phyloP scores from a whole-genome alignment of 2,888 invertebrate species.

The Heteropelma amictum region DNA sequence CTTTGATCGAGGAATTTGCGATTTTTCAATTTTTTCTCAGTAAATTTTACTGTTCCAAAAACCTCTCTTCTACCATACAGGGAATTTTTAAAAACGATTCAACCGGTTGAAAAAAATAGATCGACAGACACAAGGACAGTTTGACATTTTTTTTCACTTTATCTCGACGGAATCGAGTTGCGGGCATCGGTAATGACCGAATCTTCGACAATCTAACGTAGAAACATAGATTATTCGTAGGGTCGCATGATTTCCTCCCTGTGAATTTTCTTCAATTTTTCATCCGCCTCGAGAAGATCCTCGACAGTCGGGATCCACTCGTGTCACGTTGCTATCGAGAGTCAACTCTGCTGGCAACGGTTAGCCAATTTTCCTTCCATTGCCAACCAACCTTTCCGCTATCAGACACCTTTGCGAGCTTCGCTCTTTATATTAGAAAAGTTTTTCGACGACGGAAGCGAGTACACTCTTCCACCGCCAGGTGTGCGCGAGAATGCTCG shows the following conservation, averaged over 20 bases:
- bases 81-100: too few species aligned
- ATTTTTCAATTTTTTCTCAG: too few species aligned
- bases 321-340: constrained; percentile 38
- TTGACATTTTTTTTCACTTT: too few species aligned
- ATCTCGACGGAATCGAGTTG: too few species aligned
- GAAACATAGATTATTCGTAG: too few species aligned
- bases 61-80: too few species aligned
- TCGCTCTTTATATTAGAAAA: constrained; percentile 52
- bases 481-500: neutral
- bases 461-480: constrained; percentile 1
- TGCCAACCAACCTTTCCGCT: constrained; percentile 2
- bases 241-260: neutral
- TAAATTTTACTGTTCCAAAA: too few species aligned
- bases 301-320: constrained; percentile 40
- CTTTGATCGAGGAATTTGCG: too few species aligned
- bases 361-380: constrained; percentile 43
- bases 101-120: too few species aligned
- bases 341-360: constrained; percentile 18
- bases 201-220: too few species aligned
- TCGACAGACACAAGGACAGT: too few species aligned
- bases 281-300: neutral
- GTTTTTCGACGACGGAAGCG: constrained; percentile 43
- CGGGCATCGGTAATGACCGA: too few species aligned
- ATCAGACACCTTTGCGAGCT: neutral
- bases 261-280: neutral